phyloP scores from a whole-genome alignment of 92 coral and sea anemone genomes.

The Plumapathes pennacea region DNA sequence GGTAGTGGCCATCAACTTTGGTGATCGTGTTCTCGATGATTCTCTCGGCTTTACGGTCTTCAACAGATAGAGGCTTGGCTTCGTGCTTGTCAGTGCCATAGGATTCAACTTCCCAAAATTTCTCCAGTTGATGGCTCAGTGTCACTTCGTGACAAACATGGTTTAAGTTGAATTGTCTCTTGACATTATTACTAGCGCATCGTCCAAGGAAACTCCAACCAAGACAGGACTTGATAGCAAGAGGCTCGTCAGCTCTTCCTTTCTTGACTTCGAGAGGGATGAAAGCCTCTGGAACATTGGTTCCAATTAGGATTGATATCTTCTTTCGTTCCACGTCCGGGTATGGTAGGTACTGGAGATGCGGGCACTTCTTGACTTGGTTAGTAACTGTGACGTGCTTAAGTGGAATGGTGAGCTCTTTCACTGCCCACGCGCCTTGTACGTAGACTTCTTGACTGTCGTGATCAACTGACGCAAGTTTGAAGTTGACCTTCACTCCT shows the following conservation, averaged over 20 bases:
- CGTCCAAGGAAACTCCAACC: constrained; percentile 60
- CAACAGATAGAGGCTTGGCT: constrained; percentile 30
- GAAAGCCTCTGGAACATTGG: constrained; percentile 54
- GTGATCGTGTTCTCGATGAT: constrained; percentile 20
- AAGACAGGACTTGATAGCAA: constrained; percentile 55
- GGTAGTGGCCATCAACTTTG: constrained; percentile 35
- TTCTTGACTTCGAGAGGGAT: constrained; percentile 46
- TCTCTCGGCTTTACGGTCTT: constrained; percentile 35
- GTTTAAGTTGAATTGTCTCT: constrained; percentile 8
- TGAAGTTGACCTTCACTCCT: constrained; percentile 40
- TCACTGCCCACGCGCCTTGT: constrained; percentile 55
- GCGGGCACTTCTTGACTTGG: constrained; percentile 43
- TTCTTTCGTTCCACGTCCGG: constrained; percentile 57
- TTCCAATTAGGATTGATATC: constrained; percentile 54
- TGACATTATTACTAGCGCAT: neutral
- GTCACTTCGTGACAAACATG: constrained; percentile 21
- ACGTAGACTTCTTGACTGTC: constrained; percentile 15
- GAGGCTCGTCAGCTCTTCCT: constrained; percentile 39
- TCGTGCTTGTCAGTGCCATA: constrained; percentile 12
- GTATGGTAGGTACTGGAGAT: constrained; percentile 39
- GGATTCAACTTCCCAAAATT: constrained; percentile 56
- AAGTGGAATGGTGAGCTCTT: constrained; percentile 52
- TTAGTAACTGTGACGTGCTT: constrained; percentile 31
- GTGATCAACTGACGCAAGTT: constrained; percentile 26
- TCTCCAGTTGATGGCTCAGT: constrained; percentile 39